These are phyloP conservation scores for Agraylea sexmaculata DNA, from an alignment of 1,140 invertebrate genomes.

Conservation along the genomic window DNA sequence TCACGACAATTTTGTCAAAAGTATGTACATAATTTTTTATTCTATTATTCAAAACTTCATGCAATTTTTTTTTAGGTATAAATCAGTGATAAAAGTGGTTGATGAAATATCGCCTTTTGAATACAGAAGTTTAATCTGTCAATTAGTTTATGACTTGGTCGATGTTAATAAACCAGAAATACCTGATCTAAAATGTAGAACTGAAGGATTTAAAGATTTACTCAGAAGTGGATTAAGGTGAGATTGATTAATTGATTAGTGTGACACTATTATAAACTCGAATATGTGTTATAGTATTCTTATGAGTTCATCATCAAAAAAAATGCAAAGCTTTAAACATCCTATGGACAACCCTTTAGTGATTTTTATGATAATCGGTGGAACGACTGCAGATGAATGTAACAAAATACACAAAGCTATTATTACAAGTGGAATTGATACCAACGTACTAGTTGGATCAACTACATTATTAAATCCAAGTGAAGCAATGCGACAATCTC, in stretches of 20 bases:
- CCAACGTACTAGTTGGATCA: constrained; percentile 32
- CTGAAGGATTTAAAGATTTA: constrained; percentile 37
- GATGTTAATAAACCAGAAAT: constrained; percentile 37
- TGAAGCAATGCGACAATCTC: constrained; percentile 31
- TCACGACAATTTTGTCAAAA: constrained; percentile 30
- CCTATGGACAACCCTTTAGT: constrained; percentile 45
- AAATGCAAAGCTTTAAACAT: constrained; percentile 26
- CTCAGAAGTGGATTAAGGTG: constrained; percentile 32
- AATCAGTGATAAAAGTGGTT: constrained; percentile 31
- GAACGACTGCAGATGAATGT: constrained; percentile 46
- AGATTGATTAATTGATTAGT: constrained; percentile 17
- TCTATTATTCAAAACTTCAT: constrained; percentile 5
- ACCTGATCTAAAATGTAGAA: constrained; percentile 38
- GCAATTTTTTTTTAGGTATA: constrained; percentile 27
- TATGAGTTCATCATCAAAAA: constrained; percentile 27
- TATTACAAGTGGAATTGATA: constrained; percentile 35
- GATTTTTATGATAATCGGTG: constrained; percentile 47
- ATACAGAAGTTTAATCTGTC: constrained; percentile 40
- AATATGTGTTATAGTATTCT: constrained; percentile 26
- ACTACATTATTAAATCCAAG: constrained; percentile 31
- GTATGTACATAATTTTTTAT: constrained; percentile 23
- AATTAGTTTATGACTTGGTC: constrained; percentile 40
- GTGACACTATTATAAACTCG: no score
- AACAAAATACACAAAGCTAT: constrained; percentile 32
- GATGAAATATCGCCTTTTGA: constrained; percentile 31